Conservation (phyloP, 1,140 invertebrate species). For the Wasmannia auropunctata region DNA sequence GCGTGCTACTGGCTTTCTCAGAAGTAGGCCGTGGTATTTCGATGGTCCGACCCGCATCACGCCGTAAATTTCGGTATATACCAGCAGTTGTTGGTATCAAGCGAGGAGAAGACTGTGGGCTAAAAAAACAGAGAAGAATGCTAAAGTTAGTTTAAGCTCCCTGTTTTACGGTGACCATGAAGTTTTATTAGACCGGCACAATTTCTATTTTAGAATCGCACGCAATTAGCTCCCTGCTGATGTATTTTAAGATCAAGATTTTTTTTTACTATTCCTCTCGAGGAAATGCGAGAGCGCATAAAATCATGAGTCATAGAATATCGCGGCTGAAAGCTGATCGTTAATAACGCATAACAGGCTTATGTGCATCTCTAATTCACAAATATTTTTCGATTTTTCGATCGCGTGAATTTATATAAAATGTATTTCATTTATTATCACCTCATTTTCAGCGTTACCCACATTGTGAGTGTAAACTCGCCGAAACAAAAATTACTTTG, state of each 20-base stretch:
- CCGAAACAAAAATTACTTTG: background rate
- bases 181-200: slow-evolving; percentile 6
- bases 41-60: slow-evolving; percentile 11
- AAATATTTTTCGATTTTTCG: background rate
- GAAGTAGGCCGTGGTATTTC: slow-evolving; percentile 59
- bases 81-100: slow-evolving; percentile 5
- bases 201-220: slow-evolving; percentile 11
- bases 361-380: background rate
- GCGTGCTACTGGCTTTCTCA: slow-evolving; percentile 41
- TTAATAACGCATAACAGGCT: background rate
- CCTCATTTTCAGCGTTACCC: background rate
- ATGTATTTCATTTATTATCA: background rate
- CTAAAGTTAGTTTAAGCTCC: background rate
- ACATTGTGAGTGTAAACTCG: background rate
- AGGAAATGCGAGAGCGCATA: background rate
- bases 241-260: slow-evolving; percentile 24
- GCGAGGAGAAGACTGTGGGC: background rate
- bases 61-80: slow-evolving; percentile 36
- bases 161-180: background rate
- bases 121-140: background rate
- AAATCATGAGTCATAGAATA: slow-evolving; percentile 6
- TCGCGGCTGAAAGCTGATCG: background rate
- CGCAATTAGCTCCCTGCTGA: slow-evolving; percentile 1
- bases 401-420: background rate
- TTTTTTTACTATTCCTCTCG: background rate